Base-by-base conservation (phyloP, 2,888 invertebrate species). In the Tetranychus truncatus region DNA sequence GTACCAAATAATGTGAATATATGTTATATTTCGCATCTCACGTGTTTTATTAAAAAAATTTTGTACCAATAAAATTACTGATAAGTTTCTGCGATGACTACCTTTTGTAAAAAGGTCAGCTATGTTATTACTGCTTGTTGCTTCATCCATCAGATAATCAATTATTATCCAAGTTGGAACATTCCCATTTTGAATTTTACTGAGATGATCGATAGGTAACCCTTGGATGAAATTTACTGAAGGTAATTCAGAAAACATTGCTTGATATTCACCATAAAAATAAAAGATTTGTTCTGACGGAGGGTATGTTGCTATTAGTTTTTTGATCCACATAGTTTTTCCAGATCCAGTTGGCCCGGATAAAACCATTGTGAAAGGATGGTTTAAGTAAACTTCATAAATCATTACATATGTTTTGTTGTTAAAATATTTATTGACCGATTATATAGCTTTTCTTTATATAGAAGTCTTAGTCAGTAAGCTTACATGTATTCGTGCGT, bases 31-130 rank as follows among this genome's bases (percentile, higher is more conserved):
- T n/a, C n/a, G n/a, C n/a, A n/a, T n/a, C n/a, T n/a, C n/a, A n/a
- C n/a, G n/a, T n/a, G n/a, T n/a, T n/a, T n/a, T n/a, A n/a, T n/a
- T n/a, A n/a, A n/a, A n/a, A n/a, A n/a, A n/a, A n/a, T n/a, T n/a
- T n/a, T n/a, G n/a, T n/a, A n/a, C n/a, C n/a, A n/a, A n/a, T n/a
- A n/a, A n/a, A n/a, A n/a, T n/a, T n/a, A 69, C 11, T 69, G 20
- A 69, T 69, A 69, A 24, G n/a, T 69, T 69, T 20, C 69, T 18
- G 20, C n/a, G 69, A 69, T 69, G 69, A 69, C 69, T 69, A 1
- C 66, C 66, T 66, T 69, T 69, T 20, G 69, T 69, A 3, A 69
- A 69, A 5, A 69, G 8, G n/a, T 69, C 21, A 1, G 21, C 24
- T 6, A 69, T 69, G 6, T n/a, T 3, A 7, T 69, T 4, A 4